Base-by-base conservation (phyloP, 2,797 vertebrate genomes). In the Halcyon chelicuti region DNA sequence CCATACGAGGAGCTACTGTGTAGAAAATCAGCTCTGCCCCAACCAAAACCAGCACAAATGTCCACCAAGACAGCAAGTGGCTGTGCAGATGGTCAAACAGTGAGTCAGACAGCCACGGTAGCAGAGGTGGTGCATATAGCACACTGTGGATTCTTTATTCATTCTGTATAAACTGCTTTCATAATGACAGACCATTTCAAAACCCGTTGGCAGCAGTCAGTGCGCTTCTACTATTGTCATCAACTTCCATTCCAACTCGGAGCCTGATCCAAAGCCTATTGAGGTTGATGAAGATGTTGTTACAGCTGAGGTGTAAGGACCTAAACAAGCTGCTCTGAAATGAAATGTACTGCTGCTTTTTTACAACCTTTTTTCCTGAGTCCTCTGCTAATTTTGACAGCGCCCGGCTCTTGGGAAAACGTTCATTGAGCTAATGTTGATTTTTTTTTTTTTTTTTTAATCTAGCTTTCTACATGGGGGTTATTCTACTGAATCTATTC, bases 141-240 rank as follows among this genome's bases (percentile, higher is more conserved):
- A 37, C 54, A 78, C 73, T 23, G 39, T 73, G 82, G 79, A 55
- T 90, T 88, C 58, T 42, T 95, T 93, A 44, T 40, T 91, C 40
- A 28, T 67, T 75, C 3, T 12, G 42, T 84, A 44, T 57, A 84
- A 95, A 76, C 57, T 68, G 37, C 44, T 94, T 95, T 68, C 44
- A 49, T 94, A 90, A 81, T 63, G 93, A 85, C 62, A 67, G 68
- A 12, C 46, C 47, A 37, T 91, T 86, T 83, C 76, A 86, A 88
- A 95, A 33, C 61, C 46, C 2, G 1, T 49, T 88, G 75, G 62
- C 81, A 86, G 90, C 72, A 61, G 31, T 40, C 62, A 26, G 26
- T 88, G 61, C 54, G 72, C 72, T 94, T 75, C 54, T 91, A 54
- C 76, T 83, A 28, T 68, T 76, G 58, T 85, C 49, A 65, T 68